Base-by-base conservation (phyloP, 2,888 invertebrate genomes). In the Isotomurus palustris region DNA sequence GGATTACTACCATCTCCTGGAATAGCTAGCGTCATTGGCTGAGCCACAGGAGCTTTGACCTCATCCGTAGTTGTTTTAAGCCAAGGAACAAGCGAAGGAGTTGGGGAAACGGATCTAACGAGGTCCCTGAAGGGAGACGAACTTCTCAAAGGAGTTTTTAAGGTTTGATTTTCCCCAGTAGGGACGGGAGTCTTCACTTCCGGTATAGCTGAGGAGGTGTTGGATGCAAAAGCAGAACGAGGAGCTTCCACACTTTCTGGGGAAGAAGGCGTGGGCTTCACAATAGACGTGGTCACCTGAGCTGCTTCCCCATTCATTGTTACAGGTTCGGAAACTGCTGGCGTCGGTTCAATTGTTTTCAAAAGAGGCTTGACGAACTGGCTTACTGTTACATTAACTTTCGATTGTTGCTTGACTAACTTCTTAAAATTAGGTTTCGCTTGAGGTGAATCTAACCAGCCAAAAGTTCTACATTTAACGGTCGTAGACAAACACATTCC, bases 381-480 rank as follows among this genome's bases (percentile, higher is more conserved):
- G 3, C 35, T 27, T 27, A 35, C 49, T 49, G 28, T 5, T 47
- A 17, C 17, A 21, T 21, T 21, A 19, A 29, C n/a, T 6, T 32
- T 28, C n/a, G 49, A 22, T 43, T 22, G 32, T 24, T 49, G 49
- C 35, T 21, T 49, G 49, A 49, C 49, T n/a, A 49, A 29, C 35
- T 32, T 49, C 19, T 49, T 49, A 14, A 14, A 14, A 32, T 32
- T 32, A 14, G 25, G 22, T 22, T 25, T 27, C 22, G 19, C 12
- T 19, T 14, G n/a, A 19, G 10, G 22, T 22, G 5, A 21, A 49
- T 49, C 49, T 49, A 49, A n/a, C 49, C 49, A 49, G 49, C 32
- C 49, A 49, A 35, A 8, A 49, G 49, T 49, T 35, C 49, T 49
- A 49, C 17, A 49, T 35, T 49, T 49, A 49, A 47, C 4, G 6